A percentile compares a stretch with the other conserved stretches of the same genome.
phyloP scores from a whole-genome alignment of 2,797 vertebrate species.

The Mus minutoides region DNA sequence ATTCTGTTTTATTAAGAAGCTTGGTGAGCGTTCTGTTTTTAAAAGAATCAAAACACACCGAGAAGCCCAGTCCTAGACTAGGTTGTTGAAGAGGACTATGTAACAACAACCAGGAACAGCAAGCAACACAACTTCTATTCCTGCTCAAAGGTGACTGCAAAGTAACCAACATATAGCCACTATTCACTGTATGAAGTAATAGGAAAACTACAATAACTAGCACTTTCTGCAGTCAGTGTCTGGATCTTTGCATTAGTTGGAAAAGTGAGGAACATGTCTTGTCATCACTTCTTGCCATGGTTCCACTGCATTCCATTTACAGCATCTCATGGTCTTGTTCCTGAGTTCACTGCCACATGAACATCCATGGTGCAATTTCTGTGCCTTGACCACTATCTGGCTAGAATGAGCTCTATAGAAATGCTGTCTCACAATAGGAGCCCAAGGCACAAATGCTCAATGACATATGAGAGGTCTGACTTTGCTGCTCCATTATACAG shows the following conservation, averaged over 20 bases:
- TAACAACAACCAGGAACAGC: neutral
- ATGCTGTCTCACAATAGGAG: neutral
- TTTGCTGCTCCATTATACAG: neutral
- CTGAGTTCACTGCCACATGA: neutral
- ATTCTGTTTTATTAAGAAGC: neutral
- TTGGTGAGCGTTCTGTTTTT: neutral
- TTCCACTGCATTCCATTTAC: neutral
- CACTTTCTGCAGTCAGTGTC: neutral
- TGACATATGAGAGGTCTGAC: rapidly evolving
- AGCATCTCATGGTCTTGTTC: too few relatives aligned
- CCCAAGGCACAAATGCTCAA: neutral
- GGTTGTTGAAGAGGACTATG: neutral
- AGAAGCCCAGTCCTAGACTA: neutral
- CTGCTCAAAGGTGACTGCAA: neutral
- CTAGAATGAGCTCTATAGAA: neutral
- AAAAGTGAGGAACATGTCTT: neutral
- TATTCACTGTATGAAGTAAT: neutral
- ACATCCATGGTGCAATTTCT: neutral
- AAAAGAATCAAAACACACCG: neutral
- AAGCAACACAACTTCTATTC: neutral
- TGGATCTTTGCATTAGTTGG: neutral
- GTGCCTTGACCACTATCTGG: neutral
- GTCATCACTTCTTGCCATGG: neutral
- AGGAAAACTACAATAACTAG: neutral
- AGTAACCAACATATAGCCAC: neutral